phyloP scores from a whole-genome alignment of 2,113 vertebrate species.

The Neogale vison region DNA sequence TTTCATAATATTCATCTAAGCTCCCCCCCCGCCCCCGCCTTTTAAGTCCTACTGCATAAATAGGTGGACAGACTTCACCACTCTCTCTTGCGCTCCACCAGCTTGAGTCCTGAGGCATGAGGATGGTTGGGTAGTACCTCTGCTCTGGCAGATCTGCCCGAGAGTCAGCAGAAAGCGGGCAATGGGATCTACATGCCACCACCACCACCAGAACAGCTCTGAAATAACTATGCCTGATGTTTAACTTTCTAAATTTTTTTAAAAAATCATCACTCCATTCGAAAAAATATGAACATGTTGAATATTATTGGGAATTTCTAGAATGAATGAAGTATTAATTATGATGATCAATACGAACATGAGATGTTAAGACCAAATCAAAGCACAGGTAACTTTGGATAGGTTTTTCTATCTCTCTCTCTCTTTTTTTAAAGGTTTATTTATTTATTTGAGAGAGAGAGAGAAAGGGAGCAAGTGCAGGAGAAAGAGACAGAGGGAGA shows the following conservation, averaged over 20 bases:
- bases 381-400: background rate
- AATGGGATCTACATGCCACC: background rate
- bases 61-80: background rate
- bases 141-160: too few species aligned
- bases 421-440: background rate
- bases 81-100: background rate
- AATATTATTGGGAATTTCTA: background rate
- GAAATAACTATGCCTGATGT: background rate
- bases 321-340: constrained; percentile 3
- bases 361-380: background rate
- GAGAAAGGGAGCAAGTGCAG: background rate
- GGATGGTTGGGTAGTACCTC: too few species aligned
- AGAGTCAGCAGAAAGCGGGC: background rate
- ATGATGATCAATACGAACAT: background rate
- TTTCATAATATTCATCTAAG: background rate
- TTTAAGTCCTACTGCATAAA: background rate
- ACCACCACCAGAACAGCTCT: background rate
- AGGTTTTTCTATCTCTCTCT: background rate
- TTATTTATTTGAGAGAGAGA: background rate
- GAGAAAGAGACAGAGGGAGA: background rate
- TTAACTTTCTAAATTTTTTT: background rate
- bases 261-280: background rate
- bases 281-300: background rate
- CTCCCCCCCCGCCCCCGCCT: background rate
- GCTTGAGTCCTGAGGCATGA: background rate